Evolutionary conservation across 2,888 invertebrate species (phyloP), one percentile per base, ranked within the genome.

Genomic region (Coelopa pilipes): DNA sequence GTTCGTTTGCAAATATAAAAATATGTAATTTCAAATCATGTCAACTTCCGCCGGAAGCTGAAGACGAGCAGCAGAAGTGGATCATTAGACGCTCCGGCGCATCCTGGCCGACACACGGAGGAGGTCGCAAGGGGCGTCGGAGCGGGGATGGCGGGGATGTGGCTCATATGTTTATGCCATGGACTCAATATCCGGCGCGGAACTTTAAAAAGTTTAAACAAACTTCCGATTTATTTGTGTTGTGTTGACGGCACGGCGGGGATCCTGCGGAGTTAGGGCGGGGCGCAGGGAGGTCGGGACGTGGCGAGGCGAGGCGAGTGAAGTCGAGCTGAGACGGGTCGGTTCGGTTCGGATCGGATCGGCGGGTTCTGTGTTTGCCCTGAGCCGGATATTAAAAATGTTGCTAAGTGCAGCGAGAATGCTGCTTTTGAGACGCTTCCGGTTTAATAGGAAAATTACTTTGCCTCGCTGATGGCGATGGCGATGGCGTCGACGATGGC

Each of bases 151-250:
- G 49, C 4, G n/a, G 17, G 4, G 15, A 59, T 15, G 10, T 60
- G 34, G 17, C n/a, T 60, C 24, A 34, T 67, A 34, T 67, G 21
- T 55, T 55, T 53, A 34, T 67, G 10, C 78, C 81, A 83, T 84
- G 83, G 82, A 83, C 81, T 83, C 83, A 83, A 83, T 83, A 83
- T 83, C 83, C 83, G 83, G 83, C 80, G 79, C 79, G 80, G 82
- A 55, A 78, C 63, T 75, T 74, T 75, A 63, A 57, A 70, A 66
- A 66, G 57, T 66, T 60, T 62, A 74, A 71, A 74, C 78, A 76
- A 77, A 72, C 78, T 75, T 76, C 78, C 78, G 76, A 63, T 62
- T 12, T 62, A 49, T 70, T 57, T 49, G 53, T 59, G 34, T 60
- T 53, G 70, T 47, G 60, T 49, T 49, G 49, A 60, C 21, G 60